A percentile compares a stretch with the other conserved stretches of the same genome.
Conservation (phyloP, 2,888 invertebrate species). For the Apotomis betuletana region DNA sequence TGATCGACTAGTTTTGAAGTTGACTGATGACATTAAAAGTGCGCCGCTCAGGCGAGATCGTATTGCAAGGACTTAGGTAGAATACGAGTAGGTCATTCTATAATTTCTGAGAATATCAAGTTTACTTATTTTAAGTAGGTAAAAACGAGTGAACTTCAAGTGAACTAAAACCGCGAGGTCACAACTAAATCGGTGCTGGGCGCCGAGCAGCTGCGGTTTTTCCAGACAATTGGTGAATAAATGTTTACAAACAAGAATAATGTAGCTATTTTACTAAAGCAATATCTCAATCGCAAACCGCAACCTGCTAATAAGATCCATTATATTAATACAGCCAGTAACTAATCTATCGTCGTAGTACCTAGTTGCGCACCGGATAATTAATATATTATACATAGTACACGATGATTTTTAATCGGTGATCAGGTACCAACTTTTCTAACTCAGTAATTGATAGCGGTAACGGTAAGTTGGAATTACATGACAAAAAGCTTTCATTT, state of each 20-base stretch:
- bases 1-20: background rate
- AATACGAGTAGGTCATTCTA: background rate
- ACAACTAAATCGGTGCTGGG: background rate
- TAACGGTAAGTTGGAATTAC: too few species aligned
- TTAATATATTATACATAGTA: too few species aligned
- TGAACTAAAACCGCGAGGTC: slow-evolving; percentile 8
- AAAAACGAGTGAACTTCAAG: background rate
- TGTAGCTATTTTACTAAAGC: background rate
- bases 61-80: background rate
- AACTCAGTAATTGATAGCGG: too few species aligned
- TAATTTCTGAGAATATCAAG: background rate
- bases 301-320: slow-evolving; percentile 35
- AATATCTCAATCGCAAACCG: background rate
- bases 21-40: background rate
- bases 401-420: too few species aligned
- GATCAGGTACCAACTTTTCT: too few species aligned
- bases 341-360: too few species aligned
- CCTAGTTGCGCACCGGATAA: too few species aligned
- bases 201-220: slow-evolving; percentile 51
- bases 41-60: background rate
- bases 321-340: background rate
- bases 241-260: background rate
- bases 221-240: slow-evolving; percentile 45
- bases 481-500: too few species aligned
- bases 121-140: background rate